A percentile compares a stretch with the other conserved stretches of the same genome.
These are phyloP conservation scores for Pedionomus torquatus DNA, from an alignment of 2,113 vertebrate genomes.

Conservation along the genomic window DNA sequence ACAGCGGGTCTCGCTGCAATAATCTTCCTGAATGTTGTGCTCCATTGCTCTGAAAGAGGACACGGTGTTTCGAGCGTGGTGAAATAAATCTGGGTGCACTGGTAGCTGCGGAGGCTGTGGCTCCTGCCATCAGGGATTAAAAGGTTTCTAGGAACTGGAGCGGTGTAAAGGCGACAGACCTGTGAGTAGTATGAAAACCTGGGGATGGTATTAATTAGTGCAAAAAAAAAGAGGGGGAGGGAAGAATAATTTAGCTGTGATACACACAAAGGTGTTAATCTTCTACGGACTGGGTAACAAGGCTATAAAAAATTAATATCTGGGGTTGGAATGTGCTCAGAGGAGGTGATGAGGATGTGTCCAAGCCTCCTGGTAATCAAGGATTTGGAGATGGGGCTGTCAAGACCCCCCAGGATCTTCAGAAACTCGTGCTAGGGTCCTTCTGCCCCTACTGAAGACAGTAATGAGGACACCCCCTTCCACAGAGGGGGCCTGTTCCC, in stretches of 20 bases:
- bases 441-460: background rate
- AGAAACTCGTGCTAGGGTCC: background rate
- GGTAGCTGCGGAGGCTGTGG: background rate
- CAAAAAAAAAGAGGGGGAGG: background rate
- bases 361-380: background rate
- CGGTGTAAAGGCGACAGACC: background rate
- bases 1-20: background rate
- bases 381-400: background rate
- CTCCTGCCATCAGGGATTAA: background rate
- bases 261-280: background rate
- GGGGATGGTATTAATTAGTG: background rate
- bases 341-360: background rate
- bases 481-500: background rate
- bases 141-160: background rate
- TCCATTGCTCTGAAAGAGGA: background rate
- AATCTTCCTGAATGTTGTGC: background rate
- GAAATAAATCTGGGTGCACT: background rate
- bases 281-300: background rate
- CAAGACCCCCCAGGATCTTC: background rate
- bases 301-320: background rate
- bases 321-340: background rate
- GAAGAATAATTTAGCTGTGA: background rate
- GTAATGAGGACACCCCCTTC: background rate
- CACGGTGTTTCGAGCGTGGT: fast-evolving
- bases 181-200: fast-evolving